Evolutionary conservation across 2,888 invertebrate genomes (phyloP).

Genomic region (Belgica antarctica): DNA sequence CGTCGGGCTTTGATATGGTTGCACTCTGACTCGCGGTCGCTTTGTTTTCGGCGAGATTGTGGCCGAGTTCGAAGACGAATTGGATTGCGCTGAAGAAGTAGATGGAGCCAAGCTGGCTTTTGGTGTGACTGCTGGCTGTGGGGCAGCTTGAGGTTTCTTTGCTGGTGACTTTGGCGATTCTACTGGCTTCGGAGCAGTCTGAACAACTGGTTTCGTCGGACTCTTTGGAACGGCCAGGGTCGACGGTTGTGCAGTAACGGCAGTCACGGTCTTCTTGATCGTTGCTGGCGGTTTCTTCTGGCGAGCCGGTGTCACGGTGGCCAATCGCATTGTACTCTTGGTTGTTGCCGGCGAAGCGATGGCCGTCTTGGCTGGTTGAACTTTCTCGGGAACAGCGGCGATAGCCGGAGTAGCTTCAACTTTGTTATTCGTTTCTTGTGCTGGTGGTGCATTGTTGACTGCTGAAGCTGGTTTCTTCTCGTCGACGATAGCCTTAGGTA

Average conservation of each 20-base stretch:
- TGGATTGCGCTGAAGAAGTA: slow-evolving; percentile 50
- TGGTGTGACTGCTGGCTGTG: neutral
- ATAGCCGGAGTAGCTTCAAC: neutral
- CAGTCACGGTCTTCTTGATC: neutral
- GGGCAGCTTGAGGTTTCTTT: neutral
- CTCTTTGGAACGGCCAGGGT: slow-evolving; percentile 45
- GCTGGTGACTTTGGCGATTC: neutral
- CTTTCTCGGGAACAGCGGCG: neutral
- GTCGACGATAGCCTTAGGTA: slow-evolving; percentile 12
- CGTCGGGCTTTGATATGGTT: slow-evolving; percentile 78
- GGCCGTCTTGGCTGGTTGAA: neutral
- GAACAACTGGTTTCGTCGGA: neutral
- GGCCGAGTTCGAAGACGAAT: slow-evolving; percentile 49
- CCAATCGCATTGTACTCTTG: slow-evolving; percentile 41
- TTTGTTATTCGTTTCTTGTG: neutral
- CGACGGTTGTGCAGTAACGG: slow-evolving; percentile 46
- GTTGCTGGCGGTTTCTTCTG: slow-evolving; percentile 29
- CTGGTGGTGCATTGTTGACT: neutral
- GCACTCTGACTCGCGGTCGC: slow-evolving; percentile 54
- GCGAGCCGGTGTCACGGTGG: slow-evolving; percentile 25
- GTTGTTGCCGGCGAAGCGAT: neutral
- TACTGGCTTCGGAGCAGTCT: neutral
- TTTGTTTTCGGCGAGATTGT: slow-evolving; percentile 48
- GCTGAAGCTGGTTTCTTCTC: neutral
- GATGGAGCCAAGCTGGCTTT: slow-evolving; percentile 47